Evolutionary conservation across 2,113 vertebrate genomes (phyloP), one percentile per base, ranked within the genome.

Genomic region (Donacobius atricapilla): DNA sequence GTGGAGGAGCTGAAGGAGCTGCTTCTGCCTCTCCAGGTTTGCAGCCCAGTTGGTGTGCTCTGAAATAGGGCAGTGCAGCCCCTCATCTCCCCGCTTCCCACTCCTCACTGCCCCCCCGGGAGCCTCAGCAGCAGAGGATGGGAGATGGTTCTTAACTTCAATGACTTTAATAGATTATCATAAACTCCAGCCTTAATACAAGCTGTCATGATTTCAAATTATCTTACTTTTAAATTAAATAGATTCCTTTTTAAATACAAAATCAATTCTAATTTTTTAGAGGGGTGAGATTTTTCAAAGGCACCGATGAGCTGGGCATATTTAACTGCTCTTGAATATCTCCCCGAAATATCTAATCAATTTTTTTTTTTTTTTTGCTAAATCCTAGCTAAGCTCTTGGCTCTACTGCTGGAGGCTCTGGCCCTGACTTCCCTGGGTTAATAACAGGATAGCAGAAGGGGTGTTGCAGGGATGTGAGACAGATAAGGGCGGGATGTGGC

Each of bases 191-290:
- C 83, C 84, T 94, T 96, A 95, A 94, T 91, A 94, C 81, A 81
- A 87, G 89, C 93, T 96, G 93, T 95, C 95, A 94, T 60, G 89
- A 95, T 94, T 97, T 97, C 91, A 91, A 96, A 96, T 95, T 82
- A 93, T 95, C 91, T 95, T 89, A 95, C 93, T 95, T 96, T 96
- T 87, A 97, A 95, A 97, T 95, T 89, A 97, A 96, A 97, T 92
- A 95, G 93, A 95, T 97, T 71, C 93, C 91, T 94, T 97, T 97
- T 95, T 95, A 97, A 97, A 97, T 94, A 97, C 91, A 97, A 97
- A 97, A 97, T 96, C 96, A 86, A 97, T 97, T 97, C 95, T 93
- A 69, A 96, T 96, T 96, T 95, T 96, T 92, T 95, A 91, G 88
- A 83, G 90, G 88, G 95, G 94, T 86, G 92, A 94, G 82, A 93